A percentile compares a stretch with the other conserved stretches of the same genome.
Conservation (phyloP, 1,140 invertebrate species). For the Radopholus similis region DNA sequence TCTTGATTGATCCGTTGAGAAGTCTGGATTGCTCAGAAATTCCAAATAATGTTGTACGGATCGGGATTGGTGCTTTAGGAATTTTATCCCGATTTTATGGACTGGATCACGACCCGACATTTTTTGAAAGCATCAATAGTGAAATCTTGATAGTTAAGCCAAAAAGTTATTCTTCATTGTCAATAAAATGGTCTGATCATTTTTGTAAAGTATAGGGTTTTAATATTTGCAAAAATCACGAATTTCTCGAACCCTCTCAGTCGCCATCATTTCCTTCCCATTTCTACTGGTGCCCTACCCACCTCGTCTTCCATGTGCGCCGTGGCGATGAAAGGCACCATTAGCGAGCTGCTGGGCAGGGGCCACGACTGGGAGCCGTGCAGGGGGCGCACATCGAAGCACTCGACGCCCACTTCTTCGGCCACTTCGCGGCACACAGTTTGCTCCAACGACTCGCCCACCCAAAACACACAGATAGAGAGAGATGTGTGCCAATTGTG, state of each 20-base stretch:
- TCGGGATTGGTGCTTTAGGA: no score
- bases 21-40: no score
- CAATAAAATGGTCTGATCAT: no score
- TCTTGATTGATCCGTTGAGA: no score
- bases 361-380: constrained; percentile 67
- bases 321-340: constrained; percentile 65
- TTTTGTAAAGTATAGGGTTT: no score
- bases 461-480: neutral
- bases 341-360: constrained; percentile 65
- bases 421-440: constrained; percentile 66
- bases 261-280: neutral
- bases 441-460: constrained; percentile 66
- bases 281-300: neutral
- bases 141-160: no score
- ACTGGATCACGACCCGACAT: no score
- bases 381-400: constrained; percentile 64
- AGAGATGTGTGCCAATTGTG: neutral
- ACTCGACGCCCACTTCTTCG: constrained; percentile 67
- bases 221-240: constrained; percentile 3
- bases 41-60: no score
- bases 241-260: neutral
- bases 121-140: no score
- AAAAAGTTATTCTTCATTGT: no score
- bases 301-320: constrained; percentile 57
- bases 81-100: no score